Evolutionary conservation across 2,888 invertebrate genomes (phyloP).

Genomic region (Mongoloraphidia duomilia): DNA sequence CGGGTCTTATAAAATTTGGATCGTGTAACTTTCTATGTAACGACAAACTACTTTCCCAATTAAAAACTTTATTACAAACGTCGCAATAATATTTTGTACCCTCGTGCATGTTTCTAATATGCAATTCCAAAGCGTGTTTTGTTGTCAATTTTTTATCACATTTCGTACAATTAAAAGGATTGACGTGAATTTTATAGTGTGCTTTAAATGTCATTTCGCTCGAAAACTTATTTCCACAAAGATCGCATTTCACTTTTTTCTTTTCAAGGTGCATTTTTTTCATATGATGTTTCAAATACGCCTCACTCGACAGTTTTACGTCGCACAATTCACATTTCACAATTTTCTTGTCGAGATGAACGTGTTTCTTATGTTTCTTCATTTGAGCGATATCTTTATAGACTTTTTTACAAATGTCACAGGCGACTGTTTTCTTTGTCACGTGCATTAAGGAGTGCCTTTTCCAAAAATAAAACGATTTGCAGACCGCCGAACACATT

Average conservation of each 20-base stretch:
- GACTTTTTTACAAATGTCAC: neutral
- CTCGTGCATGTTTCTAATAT: constrained; percentile 12
- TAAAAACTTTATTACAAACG: constrained; percentile 10
- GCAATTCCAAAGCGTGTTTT: constrained; percentile 16
- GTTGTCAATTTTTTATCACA: constrained; percentile 15
- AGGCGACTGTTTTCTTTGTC: neutral
- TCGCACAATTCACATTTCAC: neutral
- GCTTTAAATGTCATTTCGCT: no score
- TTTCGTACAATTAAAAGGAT: constrained; percentile 7
- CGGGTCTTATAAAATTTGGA: constrained; percentile 18
- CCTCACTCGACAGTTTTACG: no score
- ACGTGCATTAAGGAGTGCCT: no score
- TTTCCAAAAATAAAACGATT: no score
- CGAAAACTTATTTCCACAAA: no score
- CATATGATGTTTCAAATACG: no score
- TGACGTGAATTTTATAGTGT: constrained; percentile 1
- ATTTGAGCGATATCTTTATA: neutral
- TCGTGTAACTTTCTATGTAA: constrained; percentile 13
- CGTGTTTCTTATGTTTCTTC: no score
- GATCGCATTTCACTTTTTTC: no score
- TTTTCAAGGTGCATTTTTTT: no score
- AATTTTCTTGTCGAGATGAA: no score
- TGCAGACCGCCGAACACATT: no score
- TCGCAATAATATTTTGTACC: constrained; percentile 9
- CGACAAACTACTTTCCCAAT: constrained; percentile 6